Base-by-base conservation (phyloP, 2,888 invertebrate species). In the Odontomyia ornata region DNA sequence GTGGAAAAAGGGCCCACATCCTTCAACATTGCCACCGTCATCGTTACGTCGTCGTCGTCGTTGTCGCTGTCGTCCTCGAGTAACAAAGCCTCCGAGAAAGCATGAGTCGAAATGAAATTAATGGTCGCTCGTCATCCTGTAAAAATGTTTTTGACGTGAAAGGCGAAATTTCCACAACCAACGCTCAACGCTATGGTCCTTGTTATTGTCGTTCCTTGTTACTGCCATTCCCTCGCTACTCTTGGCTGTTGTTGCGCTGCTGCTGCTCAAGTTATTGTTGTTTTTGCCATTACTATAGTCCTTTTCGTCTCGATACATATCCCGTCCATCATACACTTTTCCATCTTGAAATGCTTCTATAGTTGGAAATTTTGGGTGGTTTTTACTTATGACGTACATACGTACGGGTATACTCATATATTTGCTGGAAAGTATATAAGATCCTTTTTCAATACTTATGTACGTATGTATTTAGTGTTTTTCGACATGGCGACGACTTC, bases 101-200 rank as follows among this genome's bases (percentile, higher is more conserved):
- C 72, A 79, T 77, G 78, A 78, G 79, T 79, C 79, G 77, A 79
- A 79, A 79, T 79, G 79, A 79, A 78, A 79, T 79, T 79, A 79
- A 79, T 79, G 79, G 75, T 79, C 23, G 28, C 77, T 77, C 78
- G 79, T 79, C 79, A 79, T 79, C 77, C 77, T 76, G 77, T 79
- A 78, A 79, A 79, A 79, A 77, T 79, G 79, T 79, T 79, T 79
- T 79, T 79, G 79, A 79, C 77, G 78, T 79, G 79, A 79, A 79
- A 79, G 79, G 78, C 75, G 72, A 78, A 79, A 77, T 79, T 79
- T 77, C 75, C 77, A 76, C 76, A 60, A 57, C 75, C 69, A 27
- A 69, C 69, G 69, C 69, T 46, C 69, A 69, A 47, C 47, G 69
- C 46, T 47, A 28, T 46, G 46, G 30, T 47, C 69, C 69, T 69